phyloP scores from a whole-genome alignment of 2,797 vertebrate genomes.

The Coregonus suidteri region DNA sequence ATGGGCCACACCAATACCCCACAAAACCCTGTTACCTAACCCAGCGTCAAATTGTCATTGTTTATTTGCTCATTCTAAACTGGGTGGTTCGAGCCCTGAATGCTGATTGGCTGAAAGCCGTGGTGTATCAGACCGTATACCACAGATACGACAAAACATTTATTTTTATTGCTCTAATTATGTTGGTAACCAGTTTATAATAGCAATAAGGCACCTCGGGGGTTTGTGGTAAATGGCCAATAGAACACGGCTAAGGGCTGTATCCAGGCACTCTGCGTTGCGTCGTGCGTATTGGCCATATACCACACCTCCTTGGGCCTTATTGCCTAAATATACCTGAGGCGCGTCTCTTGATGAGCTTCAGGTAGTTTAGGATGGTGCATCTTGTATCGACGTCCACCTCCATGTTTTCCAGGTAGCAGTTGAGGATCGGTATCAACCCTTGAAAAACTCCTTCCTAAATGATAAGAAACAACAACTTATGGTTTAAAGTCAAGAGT shows the following conservation, averaged over 20 bases:
- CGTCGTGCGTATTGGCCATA: too few species aligned
- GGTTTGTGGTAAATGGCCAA: too few species aligned
- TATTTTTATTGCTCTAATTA: too few species aligned
- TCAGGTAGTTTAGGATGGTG: constrained; percentile 96
- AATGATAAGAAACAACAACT: neutral
- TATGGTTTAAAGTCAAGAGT: neutral
- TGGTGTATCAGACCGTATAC: too few species aligned
- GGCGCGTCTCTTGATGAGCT: constrained; percentile 96
- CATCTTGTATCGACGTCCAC: constrained; percentile 98
- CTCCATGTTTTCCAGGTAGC: constrained; percentile 98
- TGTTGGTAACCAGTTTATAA: too few species aligned
- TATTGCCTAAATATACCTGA: constrained; percentile 73
- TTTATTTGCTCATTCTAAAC: neutral
- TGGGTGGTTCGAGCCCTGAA: too few species aligned
- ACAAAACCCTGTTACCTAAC: neutral
- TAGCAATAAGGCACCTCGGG: too few species aligned
- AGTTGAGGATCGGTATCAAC: constrained; percentile 94
- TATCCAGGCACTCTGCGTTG: too few species aligned
- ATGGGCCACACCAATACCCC: neutral
- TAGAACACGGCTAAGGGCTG: too few species aligned
- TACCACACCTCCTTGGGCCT: too few species aligned
- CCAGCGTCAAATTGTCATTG: neutral
- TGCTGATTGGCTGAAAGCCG: too few species aligned
- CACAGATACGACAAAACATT: too few species aligned
- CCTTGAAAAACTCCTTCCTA: constrained; percentile 97